A percentile compares a stretch with the other conserved stretches of the same genome.
These are phyloP conservation scores for Leptoclinus maculatus DNA, from an alignment of 2,797 vertebrate species.

Conservation along the genomic window DNA sequence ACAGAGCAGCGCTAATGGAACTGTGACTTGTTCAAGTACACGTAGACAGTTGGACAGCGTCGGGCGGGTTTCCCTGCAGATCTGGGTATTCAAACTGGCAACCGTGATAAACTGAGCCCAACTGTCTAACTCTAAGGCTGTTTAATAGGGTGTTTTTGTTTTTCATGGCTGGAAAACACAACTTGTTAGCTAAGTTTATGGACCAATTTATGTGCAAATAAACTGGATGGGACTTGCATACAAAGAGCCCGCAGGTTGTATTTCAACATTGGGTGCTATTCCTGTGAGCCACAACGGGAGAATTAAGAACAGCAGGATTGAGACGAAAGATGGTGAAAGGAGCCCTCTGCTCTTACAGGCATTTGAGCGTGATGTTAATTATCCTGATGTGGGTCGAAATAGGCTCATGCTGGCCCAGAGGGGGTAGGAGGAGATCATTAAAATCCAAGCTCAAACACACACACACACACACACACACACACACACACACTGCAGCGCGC, in stretches of 20 bases:
- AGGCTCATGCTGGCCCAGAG: conserved; percentile 63
- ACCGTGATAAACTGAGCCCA: conserved; percentile 22
- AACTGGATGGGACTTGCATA: conserved; percentile 51
- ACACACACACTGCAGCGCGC: neutral
- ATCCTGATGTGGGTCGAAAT: conserved; percentile 79
- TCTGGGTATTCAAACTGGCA: conserved; percentile 57
- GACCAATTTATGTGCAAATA: conserved; percentile 71
- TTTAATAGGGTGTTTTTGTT: conserved; percentile 57
- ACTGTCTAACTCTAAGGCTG: conserved; percentile 31
- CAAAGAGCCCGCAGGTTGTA: conserved; percentile 46
- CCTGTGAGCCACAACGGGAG: conserved; percentile 23
- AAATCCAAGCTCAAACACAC: conserved; percentile 59
- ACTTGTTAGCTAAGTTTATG: conserved; percentile 68
- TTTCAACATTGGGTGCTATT: conserved; percentile 55
- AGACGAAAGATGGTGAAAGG: conserved; percentile 43
- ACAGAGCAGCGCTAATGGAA: conserved; percentile 59
- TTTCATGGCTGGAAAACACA: conserved; percentile 63
- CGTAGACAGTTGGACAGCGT: conserved; percentile 55
- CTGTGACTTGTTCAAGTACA: conserved; percentile 61
- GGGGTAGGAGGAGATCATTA: conserved; percentile 75
- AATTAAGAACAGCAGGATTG: conserved; percentile 28
- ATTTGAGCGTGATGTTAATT: conserved; percentile 80
- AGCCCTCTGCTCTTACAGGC: conserved; percentile 62
- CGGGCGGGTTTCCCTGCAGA: conserved; percentile 46
- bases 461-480: conserved; percentile 31